Conservation (phyloP, 35 echinoderm and acorn worm species). For the Amphiura filiformis region DNA sequence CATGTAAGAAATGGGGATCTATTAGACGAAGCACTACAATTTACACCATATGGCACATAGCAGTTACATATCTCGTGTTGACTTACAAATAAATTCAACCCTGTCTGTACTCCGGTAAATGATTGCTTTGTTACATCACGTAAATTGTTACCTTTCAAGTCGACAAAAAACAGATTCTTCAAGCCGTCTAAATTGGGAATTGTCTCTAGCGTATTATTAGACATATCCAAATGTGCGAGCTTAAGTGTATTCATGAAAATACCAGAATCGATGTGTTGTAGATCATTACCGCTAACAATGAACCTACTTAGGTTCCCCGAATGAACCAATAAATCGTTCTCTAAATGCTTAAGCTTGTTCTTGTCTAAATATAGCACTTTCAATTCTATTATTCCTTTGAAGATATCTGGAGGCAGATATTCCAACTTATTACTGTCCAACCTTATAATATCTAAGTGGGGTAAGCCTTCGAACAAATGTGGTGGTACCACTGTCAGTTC, state of each 20-base stretch:
- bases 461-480: no score
- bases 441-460: no score
- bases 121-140: neutral
- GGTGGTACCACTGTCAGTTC: no score
- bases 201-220: neutral
- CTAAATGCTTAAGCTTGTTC: neutral
- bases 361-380: neutral
- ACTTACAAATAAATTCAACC: neutral
- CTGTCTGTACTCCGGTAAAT: neutral
- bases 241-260: neutral
- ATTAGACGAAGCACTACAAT: neutral
- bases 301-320: neutral
- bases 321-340: neutral
- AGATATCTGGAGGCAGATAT: neutral
- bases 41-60: neutral
- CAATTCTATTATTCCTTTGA: neutral
- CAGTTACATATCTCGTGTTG: neutral
- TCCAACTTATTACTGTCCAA: neutral
- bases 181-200: neutral
- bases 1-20: neutral
- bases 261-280: neutral
- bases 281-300: no score
- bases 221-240: neutral
- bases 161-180: neutral
- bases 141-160: neutral